phyloP scores from a whole-genome alignment of 1,140 invertebrate species.

The Orchesella cincta region DNA sequence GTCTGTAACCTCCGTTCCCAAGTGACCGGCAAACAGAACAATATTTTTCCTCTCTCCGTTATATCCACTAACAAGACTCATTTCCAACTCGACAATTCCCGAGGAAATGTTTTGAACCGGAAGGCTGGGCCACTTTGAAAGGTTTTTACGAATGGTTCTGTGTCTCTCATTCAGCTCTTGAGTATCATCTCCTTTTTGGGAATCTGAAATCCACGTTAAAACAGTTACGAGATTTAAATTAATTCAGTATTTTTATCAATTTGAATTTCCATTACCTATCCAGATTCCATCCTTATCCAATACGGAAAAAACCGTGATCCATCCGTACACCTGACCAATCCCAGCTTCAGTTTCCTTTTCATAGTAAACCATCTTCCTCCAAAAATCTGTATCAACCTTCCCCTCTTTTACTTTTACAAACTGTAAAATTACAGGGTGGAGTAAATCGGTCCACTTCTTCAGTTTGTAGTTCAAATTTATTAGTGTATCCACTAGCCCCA shows the following conservation, averaged over 20 bases:
- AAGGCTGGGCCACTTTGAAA: neutral
- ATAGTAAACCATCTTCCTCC: neutral
- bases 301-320: constrained; percentile 11
- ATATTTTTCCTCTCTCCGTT: neutral
- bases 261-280: too few species aligned
- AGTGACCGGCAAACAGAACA: neutral
- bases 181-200: neutral
- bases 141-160: too few species aligned
- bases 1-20: neutral
- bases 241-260: neutral
- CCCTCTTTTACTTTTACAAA: constrained; percentile 37
- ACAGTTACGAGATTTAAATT: neutral
- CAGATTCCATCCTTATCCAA: constrained; percentile 19
- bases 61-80: neutral
- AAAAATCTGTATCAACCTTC: constrained; percentile 33
- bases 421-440: constrained; percentile 34
- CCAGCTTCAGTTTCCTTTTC: neutral
- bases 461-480: constrained; percentile 31
- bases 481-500: constrained; percentile 22
- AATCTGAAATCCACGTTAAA: too few species aligned
- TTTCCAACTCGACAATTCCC: constrained; percentile 1
- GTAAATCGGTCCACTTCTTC: constrained; percentile 19
- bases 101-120: neutral
- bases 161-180: too few species aligned
- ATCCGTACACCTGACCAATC: neutral